These are phyloP conservation scores for Hippasteria phrygiana DNA, from an alignment of 53 echinoderm and acorn worm species.

Conservation along the genomic window DNA sequence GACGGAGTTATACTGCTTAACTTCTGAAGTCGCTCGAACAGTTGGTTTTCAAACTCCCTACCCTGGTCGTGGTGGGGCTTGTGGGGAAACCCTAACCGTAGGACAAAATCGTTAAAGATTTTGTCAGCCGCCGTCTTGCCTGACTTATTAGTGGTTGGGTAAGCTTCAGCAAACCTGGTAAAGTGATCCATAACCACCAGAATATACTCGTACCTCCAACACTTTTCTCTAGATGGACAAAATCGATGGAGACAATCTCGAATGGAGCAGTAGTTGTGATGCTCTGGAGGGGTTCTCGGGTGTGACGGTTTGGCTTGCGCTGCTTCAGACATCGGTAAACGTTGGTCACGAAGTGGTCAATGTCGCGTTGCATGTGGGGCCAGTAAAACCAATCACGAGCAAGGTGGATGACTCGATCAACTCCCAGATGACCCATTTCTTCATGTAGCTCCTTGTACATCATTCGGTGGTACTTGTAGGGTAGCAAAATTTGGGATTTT, in stretches of 20 bases:
- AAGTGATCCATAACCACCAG: conserved; percentile 54
- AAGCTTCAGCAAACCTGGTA: too few species aligned
- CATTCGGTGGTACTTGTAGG: neutral
- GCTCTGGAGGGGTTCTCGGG: conserved; percentile 8
- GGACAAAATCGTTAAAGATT: too few species aligned
- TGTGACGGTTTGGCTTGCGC: conserved; percentile 1
- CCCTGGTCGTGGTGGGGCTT: conserved; percentile 18
- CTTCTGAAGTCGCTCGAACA: conserved; percentile 68
- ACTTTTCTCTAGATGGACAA: conserved; percentile 48
- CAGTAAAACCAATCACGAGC: conserved; percentile 63
- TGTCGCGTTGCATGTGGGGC: conserved; percentile 67
- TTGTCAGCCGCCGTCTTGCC: too few species aligned
- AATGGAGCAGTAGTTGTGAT: conserved; percentile 42
- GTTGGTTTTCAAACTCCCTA: too few species aligned
- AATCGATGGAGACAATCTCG: conserved; percentile 22
- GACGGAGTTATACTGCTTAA: conserved; percentile 73
- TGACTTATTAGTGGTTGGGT: too few species aligned
- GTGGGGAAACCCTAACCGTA: too few species aligned
- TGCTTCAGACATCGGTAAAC: conserved; percentile 19
- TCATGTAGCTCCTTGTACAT: conserved; percentile 46
- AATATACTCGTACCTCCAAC: conserved; percentile 54
- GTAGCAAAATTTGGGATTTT: conserved; percentile 47
- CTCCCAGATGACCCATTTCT: conserved; percentile 69
- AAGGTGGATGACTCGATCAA: conserved; percentile 39
- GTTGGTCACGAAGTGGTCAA: conserved; percentile 40